These are phyloP conservation scores for Subacronicta megacephala DNA, from an alignment of 2,888 invertebrate genomes.

Conservation along the genomic window DNA sequence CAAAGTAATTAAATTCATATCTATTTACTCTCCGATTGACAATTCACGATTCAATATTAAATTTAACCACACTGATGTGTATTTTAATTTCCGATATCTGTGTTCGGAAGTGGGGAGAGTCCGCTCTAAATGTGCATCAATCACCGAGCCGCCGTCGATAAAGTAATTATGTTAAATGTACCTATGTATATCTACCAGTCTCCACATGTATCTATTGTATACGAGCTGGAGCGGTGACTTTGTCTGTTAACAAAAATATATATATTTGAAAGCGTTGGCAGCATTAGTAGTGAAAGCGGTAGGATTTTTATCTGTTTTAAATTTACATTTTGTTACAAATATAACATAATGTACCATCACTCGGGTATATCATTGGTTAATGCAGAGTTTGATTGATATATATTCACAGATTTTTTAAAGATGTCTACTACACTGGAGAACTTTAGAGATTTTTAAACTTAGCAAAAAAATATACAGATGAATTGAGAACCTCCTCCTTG, in stretches of 20 bases:
- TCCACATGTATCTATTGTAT: neutral
- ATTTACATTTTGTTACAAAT: too few relatives aligned
- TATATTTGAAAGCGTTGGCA: neutral
- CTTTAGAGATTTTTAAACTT: too few relatives aligned
- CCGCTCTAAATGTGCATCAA: constrained; percentile 45
- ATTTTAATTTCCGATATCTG: constrained; percentile 41
- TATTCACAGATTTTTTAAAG: too few relatives aligned
- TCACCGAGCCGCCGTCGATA: constrained; percentile 30
- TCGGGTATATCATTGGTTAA: too few relatives aligned
- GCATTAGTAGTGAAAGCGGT: neutral
- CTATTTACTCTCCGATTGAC: constrained; percentile 18
- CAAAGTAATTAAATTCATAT: constrained; percentile 34
- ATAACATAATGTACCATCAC: too few relatives aligned
- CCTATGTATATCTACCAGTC: constrained; percentile 1
- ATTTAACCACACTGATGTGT: constrained; percentile 24
- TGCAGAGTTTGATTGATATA: too few relatives aligned
- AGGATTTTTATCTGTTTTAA: neutral
- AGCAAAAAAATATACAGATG: too few relatives aligned
- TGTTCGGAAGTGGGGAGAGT: constrained; percentile 14
- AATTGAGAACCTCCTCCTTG: too few relatives aligned
- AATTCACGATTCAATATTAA: constrained; percentile 38
- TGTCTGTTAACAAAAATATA: neutral
- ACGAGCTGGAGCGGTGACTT: neutral
- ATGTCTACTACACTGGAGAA: too few relatives aligned
- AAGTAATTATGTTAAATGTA: constrained; percentile 26